Conservation (phyloP, 2,797 vertebrate species). For the Columba guinea region DNA sequence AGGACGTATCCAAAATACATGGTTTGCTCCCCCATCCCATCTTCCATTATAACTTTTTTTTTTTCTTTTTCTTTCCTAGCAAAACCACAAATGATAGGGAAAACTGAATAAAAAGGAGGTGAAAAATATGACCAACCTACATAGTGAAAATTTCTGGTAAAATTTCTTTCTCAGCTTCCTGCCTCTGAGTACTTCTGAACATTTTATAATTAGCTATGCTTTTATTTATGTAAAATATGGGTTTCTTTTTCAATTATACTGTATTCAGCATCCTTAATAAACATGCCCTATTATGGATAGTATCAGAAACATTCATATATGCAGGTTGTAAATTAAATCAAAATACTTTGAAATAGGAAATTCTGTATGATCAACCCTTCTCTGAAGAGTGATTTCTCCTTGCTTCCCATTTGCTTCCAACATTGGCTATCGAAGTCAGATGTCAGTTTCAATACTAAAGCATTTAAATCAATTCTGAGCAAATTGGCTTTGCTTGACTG, state of each 20-base stretch:
- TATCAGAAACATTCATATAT: not conserved
- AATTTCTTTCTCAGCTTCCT: not conserved
- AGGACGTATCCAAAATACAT: not conserved
- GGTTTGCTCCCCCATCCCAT: rapidly evolving
- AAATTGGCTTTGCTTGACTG: not conserved
- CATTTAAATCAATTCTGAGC: not conserved
- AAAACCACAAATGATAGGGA: not conserved
- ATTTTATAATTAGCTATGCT: not conserved
- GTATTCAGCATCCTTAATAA: not conserved
- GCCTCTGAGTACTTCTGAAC: not conserved
- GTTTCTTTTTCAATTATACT: not conserved
- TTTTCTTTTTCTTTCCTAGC: not conserved
- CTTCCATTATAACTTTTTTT: not conserved
- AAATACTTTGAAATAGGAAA: not conserved
- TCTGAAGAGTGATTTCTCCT: not conserved
- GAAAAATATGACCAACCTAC: not conserved
- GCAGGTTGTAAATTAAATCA: not conserved
- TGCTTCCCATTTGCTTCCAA: not conserved
- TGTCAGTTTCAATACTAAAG: not conserved
- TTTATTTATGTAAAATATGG: not conserved
- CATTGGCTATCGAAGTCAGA: not conserved
- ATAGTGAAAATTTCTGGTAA: not conserved
- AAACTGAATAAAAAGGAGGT: not conserved
- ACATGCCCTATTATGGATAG: not conserved
- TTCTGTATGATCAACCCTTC: not conserved